A percentile compares a stretch with the other conserved stretches of the same genome.
These are phyloP conservation scores for Megaptera novaeangliae DNA, from an alignment of 2,113 vertebrate genomes.

Conservation along the genomic window DNA sequence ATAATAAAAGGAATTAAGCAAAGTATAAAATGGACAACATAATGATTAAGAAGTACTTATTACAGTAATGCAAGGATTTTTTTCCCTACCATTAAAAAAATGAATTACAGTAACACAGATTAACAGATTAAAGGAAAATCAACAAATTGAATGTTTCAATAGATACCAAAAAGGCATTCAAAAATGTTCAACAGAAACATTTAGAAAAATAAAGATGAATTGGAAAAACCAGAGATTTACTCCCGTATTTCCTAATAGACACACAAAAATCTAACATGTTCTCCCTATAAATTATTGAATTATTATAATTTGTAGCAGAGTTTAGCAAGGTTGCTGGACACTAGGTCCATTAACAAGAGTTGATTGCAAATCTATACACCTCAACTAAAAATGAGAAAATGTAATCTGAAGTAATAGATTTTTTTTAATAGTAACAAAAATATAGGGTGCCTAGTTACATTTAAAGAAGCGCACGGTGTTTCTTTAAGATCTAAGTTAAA, in stretches of 20 bases:
- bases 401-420: neutral
- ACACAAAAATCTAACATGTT: neutral
- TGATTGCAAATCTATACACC: neutral
- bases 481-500: neutral
- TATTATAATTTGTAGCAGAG: neutral
- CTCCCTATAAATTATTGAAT: neutral
- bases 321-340: neutral
- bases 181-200: neutral
- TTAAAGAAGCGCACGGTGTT: neutral
- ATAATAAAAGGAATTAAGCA: neutral
- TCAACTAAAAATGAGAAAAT: neutral
- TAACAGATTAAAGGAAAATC: neutral
- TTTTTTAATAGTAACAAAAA: neutral
- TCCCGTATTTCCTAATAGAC: neutral
- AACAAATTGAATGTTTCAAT: neutral
- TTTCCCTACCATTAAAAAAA: neutral
- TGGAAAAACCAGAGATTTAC: neutral
- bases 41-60: neutral
- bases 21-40: neutral
- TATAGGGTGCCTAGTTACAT: neutral
- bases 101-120: neutral
- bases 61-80: neutral
- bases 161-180: neutral
- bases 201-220: neutral
- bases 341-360: fast-evolving